A percentile compares a stretch with the other conserved stretches of the same genome.
Conservation (phyloP, 2,888 invertebrate genomes). For the Linnaemya tessellans region DNA sequence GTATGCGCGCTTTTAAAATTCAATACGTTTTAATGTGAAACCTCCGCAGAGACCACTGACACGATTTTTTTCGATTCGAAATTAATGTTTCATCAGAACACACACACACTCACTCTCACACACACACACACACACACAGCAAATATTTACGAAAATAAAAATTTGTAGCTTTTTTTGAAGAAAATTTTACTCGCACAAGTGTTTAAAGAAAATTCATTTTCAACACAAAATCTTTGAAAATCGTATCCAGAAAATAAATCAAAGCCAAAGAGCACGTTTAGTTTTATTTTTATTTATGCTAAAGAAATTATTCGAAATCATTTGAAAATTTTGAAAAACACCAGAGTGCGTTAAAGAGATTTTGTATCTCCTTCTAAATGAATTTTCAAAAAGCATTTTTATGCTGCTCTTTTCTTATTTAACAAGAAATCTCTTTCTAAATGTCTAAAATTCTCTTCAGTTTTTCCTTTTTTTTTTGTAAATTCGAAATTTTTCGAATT, state of each 20-base stretch:
- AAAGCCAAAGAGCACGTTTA: conserved; percentile 15
- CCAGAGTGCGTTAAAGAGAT: background rate
- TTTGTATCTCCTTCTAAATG: no score
- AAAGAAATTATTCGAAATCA: conserved; percentile 18
- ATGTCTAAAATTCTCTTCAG: background rate
- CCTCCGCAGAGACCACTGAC: conserved; percentile 84
- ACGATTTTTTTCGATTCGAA: conserved; percentile 71
- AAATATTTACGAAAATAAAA: conserved; percentile 37
- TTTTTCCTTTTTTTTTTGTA: background rate
- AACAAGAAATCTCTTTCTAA: background rate
- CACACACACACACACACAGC: background rate
- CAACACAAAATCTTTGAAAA: conserved; percentile 24
- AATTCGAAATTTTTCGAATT: conserved; percentile 52
- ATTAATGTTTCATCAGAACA: conserved; percentile 54
- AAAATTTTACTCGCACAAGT: conserved; percentile 53
- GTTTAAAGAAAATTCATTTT: conserved; percentile 23
- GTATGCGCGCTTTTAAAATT: conserved; percentile 74
- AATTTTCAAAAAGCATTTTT: conserved; percentile 20
- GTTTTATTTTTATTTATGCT: background rate
- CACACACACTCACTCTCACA: background rate
- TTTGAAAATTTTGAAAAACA: conserved; percentile 32
- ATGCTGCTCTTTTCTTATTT: conserved; percentile 2
- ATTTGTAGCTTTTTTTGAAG: conserved; percentile 23
- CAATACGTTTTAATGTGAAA: conserved; percentile 82
- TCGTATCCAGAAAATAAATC: background rate